Percentiles rank a stretch among this genome's conserved stretches.
phyloP scores from a whole-genome alignment of 2,888 invertebrate species.

The Harpalus rubripes region DNA sequence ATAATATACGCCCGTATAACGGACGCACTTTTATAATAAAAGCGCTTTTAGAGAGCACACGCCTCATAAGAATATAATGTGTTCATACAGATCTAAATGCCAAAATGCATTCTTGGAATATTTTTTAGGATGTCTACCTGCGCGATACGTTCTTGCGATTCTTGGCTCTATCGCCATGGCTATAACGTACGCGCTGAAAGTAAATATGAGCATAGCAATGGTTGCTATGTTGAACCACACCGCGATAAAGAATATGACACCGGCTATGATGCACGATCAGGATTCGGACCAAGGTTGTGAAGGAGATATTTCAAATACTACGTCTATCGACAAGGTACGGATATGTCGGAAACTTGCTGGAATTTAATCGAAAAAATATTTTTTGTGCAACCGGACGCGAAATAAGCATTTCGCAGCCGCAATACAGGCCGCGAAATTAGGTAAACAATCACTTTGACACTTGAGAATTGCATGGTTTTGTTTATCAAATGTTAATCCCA shows the following conservation, averaged over 20 bases:
- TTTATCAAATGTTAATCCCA: no score
- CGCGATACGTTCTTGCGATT: slow-evolving; percentile 84
- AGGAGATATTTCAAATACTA: background rate
- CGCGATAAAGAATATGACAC: slow-evolving; percentile 74
- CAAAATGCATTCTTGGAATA: background rate
- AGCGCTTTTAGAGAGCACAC: no score
- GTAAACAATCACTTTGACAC: no score
- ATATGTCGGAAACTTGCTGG: background rate
- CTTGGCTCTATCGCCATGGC: slow-evolving; percentile 87
- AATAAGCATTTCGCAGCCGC: no score
- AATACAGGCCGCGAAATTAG: no score
- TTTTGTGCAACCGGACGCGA: no score
- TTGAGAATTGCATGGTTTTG: no score
- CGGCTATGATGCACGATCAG: background rate
- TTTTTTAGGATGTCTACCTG: slow-evolving; percentile 75
- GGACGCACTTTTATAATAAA: no score
- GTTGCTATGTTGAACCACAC: slow-evolving; percentile 88
- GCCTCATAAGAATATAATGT: no score
- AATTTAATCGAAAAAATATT: no score
- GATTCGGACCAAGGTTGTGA: background rate
- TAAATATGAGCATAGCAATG: slow-evolving; percentile 87
- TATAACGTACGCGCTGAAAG: slow-evolving; percentile 87
- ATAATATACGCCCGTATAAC: no score
- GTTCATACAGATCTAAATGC: no score
- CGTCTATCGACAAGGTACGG: background rate